These are phyloP conservation scores for Alligator mississippiensis DNA, from an alignment of 2,113 vertebrate species.

Conservation along the genomic window DNA sequence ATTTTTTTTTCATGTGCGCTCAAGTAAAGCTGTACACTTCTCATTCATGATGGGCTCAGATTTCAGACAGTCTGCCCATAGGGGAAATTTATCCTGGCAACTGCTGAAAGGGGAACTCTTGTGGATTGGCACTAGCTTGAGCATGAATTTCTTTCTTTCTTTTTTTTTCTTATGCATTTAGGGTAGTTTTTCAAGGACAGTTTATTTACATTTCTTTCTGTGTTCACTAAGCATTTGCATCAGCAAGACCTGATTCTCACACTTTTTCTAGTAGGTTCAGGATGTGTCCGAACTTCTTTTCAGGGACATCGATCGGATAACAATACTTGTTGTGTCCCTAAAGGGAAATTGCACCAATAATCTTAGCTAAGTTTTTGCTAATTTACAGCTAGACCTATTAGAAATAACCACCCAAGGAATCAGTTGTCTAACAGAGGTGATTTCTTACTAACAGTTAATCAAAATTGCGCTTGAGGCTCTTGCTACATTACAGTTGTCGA, in stretches of 20 bases:
- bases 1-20: not conserved
- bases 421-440: not conserved
- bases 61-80: slow-evolving; percentile 46
- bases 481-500: not conserved
- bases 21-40: slow-evolving; percentile 19
- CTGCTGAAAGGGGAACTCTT: slow-evolving; percentile 42
- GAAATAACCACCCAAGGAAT: rapidly evolving
- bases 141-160: not conserved
- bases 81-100: slow-evolving; percentile 56
- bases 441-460: not conserved
- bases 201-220: slow-evolving; percentile 38
- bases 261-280: not conserved
- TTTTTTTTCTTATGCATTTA: not conserved
- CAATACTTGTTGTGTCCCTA: not conserved
- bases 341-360: not conserved
- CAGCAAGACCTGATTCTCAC: not conserved
- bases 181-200: not conserved
- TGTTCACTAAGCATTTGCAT: not conserved
- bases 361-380: not conserved
- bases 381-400: rapidly evolving
- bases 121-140: slow-evolving; percentile 11
- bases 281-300: not conserved
- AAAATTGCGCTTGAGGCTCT: not conserved
- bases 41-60: slow-evolving; percentile 15
- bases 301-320: not conserved